A percentile compares a stretch with the other conserved stretches of the same genome.
These are phyloP conservation scores for Drosophila repletoides DNA, from an alignment of 1,140 invertebrate species.

Conservation along the genomic window DNA sequence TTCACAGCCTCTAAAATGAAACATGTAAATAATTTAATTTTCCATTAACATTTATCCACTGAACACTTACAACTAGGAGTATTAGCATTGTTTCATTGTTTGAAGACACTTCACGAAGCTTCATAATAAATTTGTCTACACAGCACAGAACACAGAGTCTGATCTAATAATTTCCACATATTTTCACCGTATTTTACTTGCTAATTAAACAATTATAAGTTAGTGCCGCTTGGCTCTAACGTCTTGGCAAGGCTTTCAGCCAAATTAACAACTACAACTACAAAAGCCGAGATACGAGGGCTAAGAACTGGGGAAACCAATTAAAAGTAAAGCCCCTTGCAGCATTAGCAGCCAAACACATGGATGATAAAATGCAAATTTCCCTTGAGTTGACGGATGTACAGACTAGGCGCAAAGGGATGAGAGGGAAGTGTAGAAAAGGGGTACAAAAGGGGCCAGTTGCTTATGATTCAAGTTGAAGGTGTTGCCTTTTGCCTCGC, in stretches of 20 bases:
- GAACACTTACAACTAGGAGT: no score
- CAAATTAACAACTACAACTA: conserved; percentile 59
- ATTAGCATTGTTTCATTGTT: neutral
- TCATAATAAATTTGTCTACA: conserved; percentile 24
- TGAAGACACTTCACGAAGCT: neutral
- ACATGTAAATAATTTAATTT: no score
- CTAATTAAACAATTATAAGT: conserved; percentile 79
- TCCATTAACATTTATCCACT: no score
- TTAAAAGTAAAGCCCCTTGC: conserved; percentile 69
- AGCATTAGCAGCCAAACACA: conserved; percentile 48
- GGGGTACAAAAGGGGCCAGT: neutral
- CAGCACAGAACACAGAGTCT: neutral
- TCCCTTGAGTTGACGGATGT: conserved; percentile 56
- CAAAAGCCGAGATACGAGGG: neutral
- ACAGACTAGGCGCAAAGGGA: neutral
- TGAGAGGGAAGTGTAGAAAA: neutral
- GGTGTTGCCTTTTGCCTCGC: conserved; percentile 63
- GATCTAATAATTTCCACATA: conserved; percentile 72
- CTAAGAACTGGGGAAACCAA: conserved; percentile 75
- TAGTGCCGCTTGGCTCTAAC: conserved; percentile 49
- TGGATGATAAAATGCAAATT: conserved; percentile 79
- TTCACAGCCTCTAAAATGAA: no score
- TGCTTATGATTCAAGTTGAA: conserved; percentile 39
- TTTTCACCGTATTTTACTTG: conserved; percentile 73
- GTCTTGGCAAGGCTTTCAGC: conserved; percentile 29